phyloP scores from a whole-genome alignment of 2,797 vertebrate genomes.

The Knipowitschia caucasica region DNA sequence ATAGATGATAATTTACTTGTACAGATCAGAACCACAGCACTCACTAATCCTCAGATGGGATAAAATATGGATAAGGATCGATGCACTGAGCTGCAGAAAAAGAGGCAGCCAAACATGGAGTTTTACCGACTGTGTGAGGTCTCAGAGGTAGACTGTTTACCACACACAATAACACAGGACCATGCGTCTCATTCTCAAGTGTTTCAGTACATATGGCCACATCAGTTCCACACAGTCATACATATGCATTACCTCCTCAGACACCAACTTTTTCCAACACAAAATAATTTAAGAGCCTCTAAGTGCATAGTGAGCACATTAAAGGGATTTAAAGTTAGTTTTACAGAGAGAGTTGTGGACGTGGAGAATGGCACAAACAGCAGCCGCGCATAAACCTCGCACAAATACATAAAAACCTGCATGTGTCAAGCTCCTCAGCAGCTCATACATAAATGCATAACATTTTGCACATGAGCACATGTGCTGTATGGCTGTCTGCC shows the following conservation, averaged over 20 bases:
- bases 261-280: conserved; percentile 23
- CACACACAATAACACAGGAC: conserved; percentile 4
- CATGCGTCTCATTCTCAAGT: conserved; percentile 12
- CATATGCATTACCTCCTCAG: conserved; percentile 16
- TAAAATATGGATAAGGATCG: conserved; percentile 44
- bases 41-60: conserved; percentile 32
- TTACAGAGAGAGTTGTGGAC: conserved; percentile 10
- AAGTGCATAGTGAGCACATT: conserved; percentile 16
- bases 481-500: conserved; percentile 51
- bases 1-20: conserved; percentile 31
- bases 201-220: conserved; percentile 19
- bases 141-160: conserved; percentile 41
- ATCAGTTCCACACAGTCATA: conserved; percentile 27
- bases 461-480: conserved; percentile 50
- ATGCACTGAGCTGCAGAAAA: conserved; percentile 16
- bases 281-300: conserved; percentile 15
- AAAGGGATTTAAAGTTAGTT: conserved; percentile 8
- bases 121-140: conserved; percentile 31
- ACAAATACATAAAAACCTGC: conserved; percentile 33
- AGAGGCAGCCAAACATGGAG: conserved; percentile 15
- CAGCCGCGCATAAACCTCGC: conserved; percentile 17
- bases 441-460: conserved; percentile 46
- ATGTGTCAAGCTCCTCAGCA: conserved; percentile 26
- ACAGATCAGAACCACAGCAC: conserved; percentile 22
- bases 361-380: conserved; percentile 22